Evolutionary conservation across 2,888 invertebrate genomes (phyloP), one percentile per base, ranked within the genome.

Genomic region (Cephus runcator): DNA sequence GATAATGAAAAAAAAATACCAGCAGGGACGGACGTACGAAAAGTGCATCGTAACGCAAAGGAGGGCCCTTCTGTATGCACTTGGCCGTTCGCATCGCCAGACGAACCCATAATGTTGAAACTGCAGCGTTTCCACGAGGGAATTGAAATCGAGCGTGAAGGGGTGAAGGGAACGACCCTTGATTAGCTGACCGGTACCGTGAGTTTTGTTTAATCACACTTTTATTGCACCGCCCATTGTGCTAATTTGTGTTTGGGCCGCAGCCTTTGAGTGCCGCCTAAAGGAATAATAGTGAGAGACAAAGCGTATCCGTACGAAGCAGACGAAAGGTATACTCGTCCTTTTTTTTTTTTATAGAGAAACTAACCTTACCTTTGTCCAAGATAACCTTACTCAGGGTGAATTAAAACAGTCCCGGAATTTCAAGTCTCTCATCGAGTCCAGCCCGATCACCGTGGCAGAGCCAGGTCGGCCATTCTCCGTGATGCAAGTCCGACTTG

Each of bases 171-270:
- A 78, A 76, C 75, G 79, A 77, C 30, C 30, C 76, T 83, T 83
- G 81, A 84, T 84, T 85, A 83, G 85, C 80, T 79, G 77, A 82
- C 83, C 85, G 83, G 85, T 84, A 83, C 80, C 73, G 69, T 30
- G 71, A 77, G 78, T 78, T 79, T 83, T 81, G 80, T 81, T 81
- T 81, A 82, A 83, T 78, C 79, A 75, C 77, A 68, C 68, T 82
- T 77, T 77, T 79, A 77, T 73, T 33, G 36, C 56, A 69, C 69
- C 69, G 31, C 75, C 75, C 78, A 75, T 79, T 80, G 34, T 77
- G 71, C 56, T 73, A 82, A 85, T 85, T 85, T 85, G 73, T 81
- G 79, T 85, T 73, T 81, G 69, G 31, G 71, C 30, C 69, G 2
- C 4, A n/a, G 69, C 4, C 71, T 31, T 71, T 71, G 33, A 31